Evolutionary conservation across 2,797 vertebrate genomes (phyloP).

Genomic region (Galaxias olidus): DNA sequence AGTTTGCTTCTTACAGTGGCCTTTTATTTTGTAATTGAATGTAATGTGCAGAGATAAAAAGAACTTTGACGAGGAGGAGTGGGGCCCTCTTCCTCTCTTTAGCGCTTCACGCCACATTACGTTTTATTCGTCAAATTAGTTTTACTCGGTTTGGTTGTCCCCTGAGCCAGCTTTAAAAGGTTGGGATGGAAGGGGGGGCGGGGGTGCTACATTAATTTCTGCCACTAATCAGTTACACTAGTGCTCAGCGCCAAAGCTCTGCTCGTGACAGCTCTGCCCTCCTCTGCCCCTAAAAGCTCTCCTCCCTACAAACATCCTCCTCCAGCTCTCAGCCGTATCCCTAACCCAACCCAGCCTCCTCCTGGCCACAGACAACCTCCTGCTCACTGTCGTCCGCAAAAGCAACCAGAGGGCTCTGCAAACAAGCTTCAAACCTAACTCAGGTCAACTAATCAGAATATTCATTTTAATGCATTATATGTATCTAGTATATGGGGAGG

Average conservation of each 20-base stretch:
- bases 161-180: constrained; percentile 75
- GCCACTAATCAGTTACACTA: constrained; percentile 76
- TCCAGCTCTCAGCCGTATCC: not conserved
- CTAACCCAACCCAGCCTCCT: too few species aligned
- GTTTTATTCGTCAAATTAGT: constrained; percentile 80
- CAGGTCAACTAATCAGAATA: too few species aligned
- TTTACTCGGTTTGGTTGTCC: constrained; percentile 72
- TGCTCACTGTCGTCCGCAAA: too few species aligned
- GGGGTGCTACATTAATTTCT: constrained; percentile 67
- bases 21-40: too few species aligned
- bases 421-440: too few species aligned
- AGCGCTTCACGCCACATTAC: constrained; percentile 74
- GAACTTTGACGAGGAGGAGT: not conserved
- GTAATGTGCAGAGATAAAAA: not conserved
- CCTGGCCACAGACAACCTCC: too few species aligned
- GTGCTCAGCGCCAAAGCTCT: constrained; percentile 35
- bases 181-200: constrained; percentile 67
- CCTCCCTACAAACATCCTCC: constrained; percentile 24
- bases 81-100: constrained; percentile 57
- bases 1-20: too few species aligned
- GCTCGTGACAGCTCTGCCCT: constrained; percentile 62
- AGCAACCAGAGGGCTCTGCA: too few species aligned
- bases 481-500: not conserved
- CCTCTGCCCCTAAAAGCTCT: constrained; percentile 46
- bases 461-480: too few species aligned